Conservation (phyloP, 1,140 invertebrate genomes). For the Hylyphantes graminicola region DNA sequence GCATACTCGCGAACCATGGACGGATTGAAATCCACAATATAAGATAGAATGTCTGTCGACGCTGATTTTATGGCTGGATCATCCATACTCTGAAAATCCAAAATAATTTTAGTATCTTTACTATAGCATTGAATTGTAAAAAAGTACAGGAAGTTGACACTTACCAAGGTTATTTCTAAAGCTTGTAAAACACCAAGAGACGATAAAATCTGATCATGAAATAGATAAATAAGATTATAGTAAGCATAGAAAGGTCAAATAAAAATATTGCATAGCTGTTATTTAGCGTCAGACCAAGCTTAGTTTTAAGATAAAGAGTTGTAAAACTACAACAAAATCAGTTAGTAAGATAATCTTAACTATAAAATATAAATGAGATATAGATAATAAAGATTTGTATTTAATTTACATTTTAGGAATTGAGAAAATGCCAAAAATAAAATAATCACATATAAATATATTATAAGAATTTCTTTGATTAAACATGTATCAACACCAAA, state of each 20-base stretch:
- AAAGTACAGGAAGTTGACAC: slow-evolving; percentile 34
- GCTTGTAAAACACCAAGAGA: slow-evolving; percentile 92
- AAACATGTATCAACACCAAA: too few species aligned
- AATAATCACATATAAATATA: too few species aligned
- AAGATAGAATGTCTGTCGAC: slow-evolving; percentile 97
- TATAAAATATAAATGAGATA: too few species aligned
- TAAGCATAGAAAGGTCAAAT: not conserved
- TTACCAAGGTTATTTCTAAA: slow-evolving; percentile 90
- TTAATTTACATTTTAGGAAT: too few species aligned
- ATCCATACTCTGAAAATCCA: slow-evolving; percentile 74
- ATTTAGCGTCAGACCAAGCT: too few species aligned
- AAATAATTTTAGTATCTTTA: not conserved
- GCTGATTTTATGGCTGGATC: slow-evolving; percentile 92
- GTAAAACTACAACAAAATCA: too few species aligned
- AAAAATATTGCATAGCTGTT: not conserved
- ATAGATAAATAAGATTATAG: not conserved
- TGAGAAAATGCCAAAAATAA: too few species aligned
- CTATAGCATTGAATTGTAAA: not conserved
- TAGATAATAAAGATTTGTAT: too few species aligned
- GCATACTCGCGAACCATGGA: slow-evolving; percentile 97
- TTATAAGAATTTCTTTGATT: too few species aligned
- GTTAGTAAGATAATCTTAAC: too few species aligned
- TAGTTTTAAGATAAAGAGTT: too few species aligned
- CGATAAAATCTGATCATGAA: slow-evolving; percentile 79
- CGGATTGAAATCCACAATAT: slow-evolving; percentile 98